Evolutionary conservation across 2,113 vertebrate genomes (phyloP).

Genomic region (Gnathonemus longibarbis): DNA sequence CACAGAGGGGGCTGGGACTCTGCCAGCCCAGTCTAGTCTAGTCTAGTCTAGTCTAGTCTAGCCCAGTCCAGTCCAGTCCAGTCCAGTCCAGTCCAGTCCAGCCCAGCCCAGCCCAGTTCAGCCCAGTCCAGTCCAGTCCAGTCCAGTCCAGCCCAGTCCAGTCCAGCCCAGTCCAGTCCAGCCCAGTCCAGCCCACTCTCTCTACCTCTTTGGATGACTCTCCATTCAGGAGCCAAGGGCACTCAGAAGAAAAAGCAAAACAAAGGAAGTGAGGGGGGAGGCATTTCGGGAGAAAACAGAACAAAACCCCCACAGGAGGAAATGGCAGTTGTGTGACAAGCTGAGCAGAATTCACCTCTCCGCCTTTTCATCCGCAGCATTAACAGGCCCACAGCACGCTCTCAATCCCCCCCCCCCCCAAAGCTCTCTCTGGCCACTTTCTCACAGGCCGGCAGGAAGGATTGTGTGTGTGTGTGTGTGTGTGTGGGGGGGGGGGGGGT

Average conservation of each 20-base stretch:
- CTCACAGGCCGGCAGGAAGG: conserved; percentile 1
- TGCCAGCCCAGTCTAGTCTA: neutral
- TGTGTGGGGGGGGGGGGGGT: neutral
- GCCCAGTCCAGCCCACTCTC: neutral
- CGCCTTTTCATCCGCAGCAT: conserved; percentile 31
- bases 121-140: neutral
- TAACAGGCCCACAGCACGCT: conserved; percentile 28
- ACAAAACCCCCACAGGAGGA: conserved; percentile 6
- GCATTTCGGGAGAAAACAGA: neutral
- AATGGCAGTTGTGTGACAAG: conserved; percentile 7
- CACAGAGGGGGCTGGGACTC: conserved; percentile 13
- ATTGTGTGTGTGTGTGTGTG: neutral
- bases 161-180: neutral
- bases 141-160: neutral
- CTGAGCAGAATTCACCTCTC: conserved; percentile 34
- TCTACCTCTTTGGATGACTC: conserved; percentile 2
- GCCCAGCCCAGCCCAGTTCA: too few relatives aligned
- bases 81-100: neutral
- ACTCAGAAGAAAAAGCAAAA: conserved; percentile 9
- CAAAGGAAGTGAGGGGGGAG: neutral
- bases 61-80: too few relatives aligned
- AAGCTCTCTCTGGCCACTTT: neutral
- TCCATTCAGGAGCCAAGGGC: conserved; percentile 15
- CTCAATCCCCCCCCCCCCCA: neutral
- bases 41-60: neutral